Base-by-base conservation (phyloP, 2,888 invertebrate species). In the Leptinotarsa haldemani region DNA sequence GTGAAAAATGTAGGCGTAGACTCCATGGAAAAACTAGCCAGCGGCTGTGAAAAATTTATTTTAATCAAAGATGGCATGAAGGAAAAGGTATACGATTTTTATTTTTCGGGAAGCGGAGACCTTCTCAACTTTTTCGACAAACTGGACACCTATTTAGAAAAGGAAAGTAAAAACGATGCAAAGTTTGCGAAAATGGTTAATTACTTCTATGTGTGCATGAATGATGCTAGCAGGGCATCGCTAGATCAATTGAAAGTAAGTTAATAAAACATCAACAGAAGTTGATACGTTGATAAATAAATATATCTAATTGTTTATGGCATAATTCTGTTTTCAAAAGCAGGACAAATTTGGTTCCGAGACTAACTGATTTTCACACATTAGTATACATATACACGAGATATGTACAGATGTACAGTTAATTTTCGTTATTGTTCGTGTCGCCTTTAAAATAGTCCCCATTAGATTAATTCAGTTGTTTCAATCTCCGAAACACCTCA, bases 51-150 rank as follows among this genome's bases (percentile, higher is more conserved):
- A 16, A n/a, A 40, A 20, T 61, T 61, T 30, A 30, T 61, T 9
- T 30, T 40, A 4, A 40, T n/a, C 61, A 61, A 61, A n/a, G 61
- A 61, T 18, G 61, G 61, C 5, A 20, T 61, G 61, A 1, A 15
- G n/a, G 61, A 9, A 40, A 61, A 61, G n/a, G 1, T 61, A n/a
- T 61, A 61, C 30, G 61, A 61, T 30, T 61, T 61, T n/a, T 61
- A 61, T 40, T 61, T 61, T n/a, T 61, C 61, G 61, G 40, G 40
- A n/a, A 61, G 61, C 16, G 61, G 61, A 30, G 61, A 61, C 30
- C 30, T 61, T 15, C 30, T 61, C 40, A 40, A 61, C 16, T 61
- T 61, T 40, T 61, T 61, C n/a, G 25, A 61, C 40, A 25, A 61
- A 9, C n/a, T 61, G 4, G 61, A 61, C 16, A 18, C 25, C 16